Evolutionary conservation across 2,113 vertebrate genomes (phyloP).

Genomic region (Chlorodrepanis virens): DNA sequence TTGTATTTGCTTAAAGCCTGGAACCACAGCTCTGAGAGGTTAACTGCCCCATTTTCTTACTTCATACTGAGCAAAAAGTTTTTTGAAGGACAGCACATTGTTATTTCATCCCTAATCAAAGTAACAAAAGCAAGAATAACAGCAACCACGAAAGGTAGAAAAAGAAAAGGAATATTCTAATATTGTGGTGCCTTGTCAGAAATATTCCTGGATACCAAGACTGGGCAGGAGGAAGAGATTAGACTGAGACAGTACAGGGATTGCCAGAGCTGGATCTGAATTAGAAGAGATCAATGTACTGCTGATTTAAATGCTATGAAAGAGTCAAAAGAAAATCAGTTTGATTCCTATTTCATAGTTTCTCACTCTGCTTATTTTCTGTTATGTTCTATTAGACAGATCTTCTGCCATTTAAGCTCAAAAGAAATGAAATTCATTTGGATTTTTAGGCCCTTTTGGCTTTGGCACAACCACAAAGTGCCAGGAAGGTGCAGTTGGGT

Average conservation of each 20-base stretch:
- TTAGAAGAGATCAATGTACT: not conserved
- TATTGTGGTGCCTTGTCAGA: not conserved
- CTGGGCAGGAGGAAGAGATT: not conserved
- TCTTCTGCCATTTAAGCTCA: not conserved
- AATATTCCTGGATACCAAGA: not conserved
- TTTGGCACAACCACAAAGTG: not conserved
- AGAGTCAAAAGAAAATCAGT: not conserved
- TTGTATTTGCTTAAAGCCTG: not conserved
- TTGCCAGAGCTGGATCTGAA: not conserved
- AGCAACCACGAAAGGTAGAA: not conserved
- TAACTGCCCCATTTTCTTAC: not conserved
- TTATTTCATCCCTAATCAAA: not conserved
- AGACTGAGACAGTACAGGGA: not conserved
- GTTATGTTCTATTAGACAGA: not conserved
- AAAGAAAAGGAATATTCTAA: not conserved
- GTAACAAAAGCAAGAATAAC: not conserved
- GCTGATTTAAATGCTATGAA: not conserved
- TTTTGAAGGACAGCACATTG: not conserved
- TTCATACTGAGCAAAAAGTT: not conserved
- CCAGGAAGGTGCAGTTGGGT: not conserved
- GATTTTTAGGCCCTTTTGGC: not conserved
- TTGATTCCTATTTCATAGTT: not conserved
- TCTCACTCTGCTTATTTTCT: not conserved
- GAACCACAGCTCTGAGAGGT: not conserved
- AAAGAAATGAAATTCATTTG: not conserved